phyloP scores from a whole-genome alignment of 2,888 invertebrate genomes.

The Nomada fucata region DNA sequence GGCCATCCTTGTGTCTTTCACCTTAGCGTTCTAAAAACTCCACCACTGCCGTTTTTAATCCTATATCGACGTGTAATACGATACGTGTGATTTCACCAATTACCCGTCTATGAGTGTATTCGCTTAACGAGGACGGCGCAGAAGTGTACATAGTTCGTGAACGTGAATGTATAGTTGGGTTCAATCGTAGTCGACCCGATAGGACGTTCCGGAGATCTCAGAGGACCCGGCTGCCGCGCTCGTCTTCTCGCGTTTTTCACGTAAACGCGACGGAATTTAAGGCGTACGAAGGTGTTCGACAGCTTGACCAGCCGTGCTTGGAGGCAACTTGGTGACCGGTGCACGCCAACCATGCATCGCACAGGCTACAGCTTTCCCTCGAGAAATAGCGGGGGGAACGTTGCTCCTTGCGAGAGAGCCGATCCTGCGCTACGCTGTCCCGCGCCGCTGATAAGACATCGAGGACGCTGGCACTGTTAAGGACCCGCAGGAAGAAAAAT shows the following conservation, averaged over 20 bases:
- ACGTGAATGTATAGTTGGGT: not conserved
- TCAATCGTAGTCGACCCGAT: not conserved
- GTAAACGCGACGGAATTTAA: not conserved
- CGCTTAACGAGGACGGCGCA: too few relatives aligned
- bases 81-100: not conserved
- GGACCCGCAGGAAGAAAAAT: not conserved
- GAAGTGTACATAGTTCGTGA: not conserved
- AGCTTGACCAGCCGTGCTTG: constrained; percentile 48
- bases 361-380: constrained; percentile 10
- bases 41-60: not conserved
- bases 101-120: not conserved
- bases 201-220: not conserved
- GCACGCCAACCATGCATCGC: constrained; percentile 53
- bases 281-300: constrained; percentile 32
- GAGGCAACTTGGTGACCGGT: constrained; percentile 33
- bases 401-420: constrained; percentile 22
- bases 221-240: not conserved
- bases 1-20: not conserved
- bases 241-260: not conserved
- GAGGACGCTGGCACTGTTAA: constrained; percentile 15
- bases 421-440: constrained; percentile 3
- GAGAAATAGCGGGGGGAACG: constrained; percentile 23
- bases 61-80: not conserved
- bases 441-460: constrained; percentile 17
- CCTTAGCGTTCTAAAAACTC: not conserved